Conservation (phyloP, 2,888 invertebrate species). For the Chelonus formosanus region DNA sequence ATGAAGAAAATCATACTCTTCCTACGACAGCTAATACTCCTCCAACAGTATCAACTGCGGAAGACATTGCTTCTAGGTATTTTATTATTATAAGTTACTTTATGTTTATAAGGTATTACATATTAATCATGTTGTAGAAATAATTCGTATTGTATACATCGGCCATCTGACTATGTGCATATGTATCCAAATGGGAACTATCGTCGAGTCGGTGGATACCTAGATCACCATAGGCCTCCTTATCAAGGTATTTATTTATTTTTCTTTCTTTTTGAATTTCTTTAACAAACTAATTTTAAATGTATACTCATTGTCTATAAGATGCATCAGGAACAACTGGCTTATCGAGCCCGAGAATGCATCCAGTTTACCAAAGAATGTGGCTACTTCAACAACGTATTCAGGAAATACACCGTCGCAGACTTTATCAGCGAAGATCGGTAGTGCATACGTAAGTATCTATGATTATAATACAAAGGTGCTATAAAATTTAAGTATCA, state of each 20-base stretch:
- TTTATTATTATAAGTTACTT: no score
- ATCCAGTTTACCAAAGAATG: slow-evolving; percentile 77
- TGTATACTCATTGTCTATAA: slow-evolving; percentile 24
- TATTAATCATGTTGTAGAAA: slow-evolving; percentile 35
- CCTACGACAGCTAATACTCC: slow-evolving; percentile 43
- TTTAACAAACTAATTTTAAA: slow-evolving; percentile 9
- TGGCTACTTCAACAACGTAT: slow-evolving; percentile 80
- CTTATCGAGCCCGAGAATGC: slow-evolving; percentile 68
- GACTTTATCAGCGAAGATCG: slow-evolving; percentile 48
- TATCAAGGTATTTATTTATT: slow-evolving; percentile 44
- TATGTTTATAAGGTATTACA: not conserved
- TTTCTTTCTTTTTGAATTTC: slow-evolving; percentile 1
- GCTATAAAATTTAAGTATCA: not conserved
- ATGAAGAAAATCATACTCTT: slow-evolving; percentile 64
- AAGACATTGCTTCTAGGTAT: no score
- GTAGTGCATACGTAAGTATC: slow-evolving; percentile 49
- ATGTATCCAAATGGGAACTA: slow-evolving; percentile 11
- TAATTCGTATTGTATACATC: slow-evolving; percentile 48
- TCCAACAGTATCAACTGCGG: slow-evolving; percentile 26
- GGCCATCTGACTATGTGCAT: slow-evolving; percentile 42
- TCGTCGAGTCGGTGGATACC: slow-evolving; percentile 42
- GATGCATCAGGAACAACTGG: slow-evolving; percentile 39
- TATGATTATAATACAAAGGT: slow-evolving; percentile 2
- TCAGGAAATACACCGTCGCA: slow-evolving; percentile 69
- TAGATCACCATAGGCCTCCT: slow-evolving; percentile 45